Percentiles rank a stretch among this genome's conserved stretches.
Conservation (phyloP, 2,888 invertebrate genomes). For the Julus scanicus region DNA sequence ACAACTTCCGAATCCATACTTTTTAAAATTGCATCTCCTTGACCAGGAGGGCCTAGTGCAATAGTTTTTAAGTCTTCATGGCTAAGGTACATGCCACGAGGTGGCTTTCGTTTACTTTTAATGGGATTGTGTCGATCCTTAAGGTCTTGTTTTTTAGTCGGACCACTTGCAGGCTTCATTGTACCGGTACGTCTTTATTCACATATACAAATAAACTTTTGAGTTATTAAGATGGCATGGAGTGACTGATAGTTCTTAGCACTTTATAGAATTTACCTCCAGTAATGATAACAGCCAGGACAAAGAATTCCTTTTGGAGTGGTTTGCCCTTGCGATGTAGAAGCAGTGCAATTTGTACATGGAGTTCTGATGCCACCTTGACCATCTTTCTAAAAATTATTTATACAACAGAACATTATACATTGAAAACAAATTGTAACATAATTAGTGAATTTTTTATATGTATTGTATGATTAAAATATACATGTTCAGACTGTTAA, state of each 20-base stretch:
- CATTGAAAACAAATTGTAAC: background rate
- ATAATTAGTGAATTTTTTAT: background rate
- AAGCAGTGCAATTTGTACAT: slow-evolving; percentile 79
- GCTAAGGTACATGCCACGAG: slow-evolving; percentile 97
- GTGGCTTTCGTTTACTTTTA: slow-evolving; percentile 79
- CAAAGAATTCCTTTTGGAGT: slow-evolving; percentile 83
- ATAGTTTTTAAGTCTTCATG: slow-evolving; percentile 95
- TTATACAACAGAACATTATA: background rate
- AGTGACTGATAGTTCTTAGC: background rate
- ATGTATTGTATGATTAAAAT: background rate
- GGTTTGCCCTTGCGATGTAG: slow-evolving; percentile 78
- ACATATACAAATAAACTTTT: slow-evolving; percentile 59
- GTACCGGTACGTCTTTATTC: slow-evolving; percentile 80
- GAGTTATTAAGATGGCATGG: background rate
- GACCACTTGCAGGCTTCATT: slow-evolving; percentile 81
- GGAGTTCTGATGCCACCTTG: slow-evolving; percentile 60
- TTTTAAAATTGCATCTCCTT: slow-evolving; percentile 86
- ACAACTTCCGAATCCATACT: slow-evolving; percentile 94
- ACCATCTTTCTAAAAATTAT: slow-evolving; percentile 50
- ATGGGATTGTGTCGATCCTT: slow-evolving; percentile 61
- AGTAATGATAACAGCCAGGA: slow-evolving; percentile 85
- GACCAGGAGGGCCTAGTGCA: slow-evolving; percentile 80
- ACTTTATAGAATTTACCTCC: slow-evolving; percentile 73
- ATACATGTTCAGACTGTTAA: too few relatives aligned
- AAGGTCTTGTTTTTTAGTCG: slow-evolving; percentile 61